phyloP scores from a whole-genome alignment of 2,113 vertebrate species.

The Callipepla californica region DNA sequence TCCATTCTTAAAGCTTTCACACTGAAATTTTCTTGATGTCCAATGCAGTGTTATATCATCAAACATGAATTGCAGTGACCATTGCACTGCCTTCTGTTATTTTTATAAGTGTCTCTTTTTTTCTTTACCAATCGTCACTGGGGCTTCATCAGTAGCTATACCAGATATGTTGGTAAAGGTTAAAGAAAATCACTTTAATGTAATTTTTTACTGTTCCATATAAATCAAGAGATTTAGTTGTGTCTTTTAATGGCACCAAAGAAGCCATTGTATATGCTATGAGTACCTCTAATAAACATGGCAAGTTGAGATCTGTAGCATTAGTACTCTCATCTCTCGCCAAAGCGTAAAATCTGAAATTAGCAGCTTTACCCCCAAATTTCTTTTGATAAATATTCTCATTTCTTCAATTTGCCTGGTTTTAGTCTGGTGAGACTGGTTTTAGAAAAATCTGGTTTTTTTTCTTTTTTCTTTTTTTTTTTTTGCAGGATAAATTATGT shows the following conservation, averaged over 20 bases:
- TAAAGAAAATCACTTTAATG: not conserved
- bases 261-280: not conserved
- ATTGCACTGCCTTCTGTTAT: no score
- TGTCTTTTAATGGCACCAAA: not conserved
- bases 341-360: not conserved
- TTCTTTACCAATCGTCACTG: not conserved
- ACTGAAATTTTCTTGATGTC: not conserved
- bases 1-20: not conserved
- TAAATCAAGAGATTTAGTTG: not conserved
- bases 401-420: not conserved
- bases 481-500: no score
- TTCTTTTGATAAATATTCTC: not conserved
- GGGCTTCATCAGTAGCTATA: not conserved
- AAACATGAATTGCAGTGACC: no score
- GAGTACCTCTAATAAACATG: not conserved
- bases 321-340: not conserved
- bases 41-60: not conserved
- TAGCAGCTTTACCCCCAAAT: not conserved
- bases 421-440: no score
- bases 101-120: no score
- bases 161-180: not conserved
- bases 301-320: not conserved
- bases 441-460: no score
- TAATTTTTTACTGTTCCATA: not conserved
- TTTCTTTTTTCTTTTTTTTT: no score